Conservation (phyloP, 2,797 vertebrate genomes). For the Orestias chungarensis region DNA sequence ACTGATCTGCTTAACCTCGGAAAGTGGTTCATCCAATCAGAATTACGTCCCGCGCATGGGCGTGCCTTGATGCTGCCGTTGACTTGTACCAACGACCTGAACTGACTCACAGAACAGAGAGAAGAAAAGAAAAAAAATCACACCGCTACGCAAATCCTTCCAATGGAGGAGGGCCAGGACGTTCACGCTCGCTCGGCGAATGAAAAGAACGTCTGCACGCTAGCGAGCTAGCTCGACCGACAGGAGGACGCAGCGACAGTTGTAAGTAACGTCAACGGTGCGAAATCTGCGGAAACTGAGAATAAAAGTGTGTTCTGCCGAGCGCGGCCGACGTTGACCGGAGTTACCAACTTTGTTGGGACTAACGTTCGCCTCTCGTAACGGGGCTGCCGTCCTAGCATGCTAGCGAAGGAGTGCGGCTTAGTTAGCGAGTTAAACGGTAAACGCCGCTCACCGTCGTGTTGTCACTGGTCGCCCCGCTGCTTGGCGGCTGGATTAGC, state of each 20-base stretch:
- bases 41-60: constrained; percentile 25
- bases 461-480: constrained; percentile 18
- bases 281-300: constrained; percentile 10
- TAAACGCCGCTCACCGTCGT: constrained; percentile 3
- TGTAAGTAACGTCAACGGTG: constrained; percentile 64
- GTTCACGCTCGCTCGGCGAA: constrained; percentile 67
- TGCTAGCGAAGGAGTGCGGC: constrained; percentile 69
- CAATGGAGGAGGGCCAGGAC: constrained; percentile 76
- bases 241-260: constrained; percentile 63
- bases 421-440: constrained; percentile 34
- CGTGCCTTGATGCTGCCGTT: constrained; percentile 9
- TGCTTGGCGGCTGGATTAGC: background rate
- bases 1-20: constrained; percentile 49
- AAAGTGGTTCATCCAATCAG: constrained; percentile 46
- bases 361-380: constrained; percentile 51
- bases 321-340: constrained; percentile 28
- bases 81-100: constrained; percentile 62
- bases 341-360: constrained; percentile 60
- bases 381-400: constrained; percentile 54
- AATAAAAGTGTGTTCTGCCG: constrained; percentile 10
- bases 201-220: constrained; percentile 69
- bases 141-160: constrained; percentile 73
- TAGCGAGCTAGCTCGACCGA: constrained; percentile 65
- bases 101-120: constrained; percentile 56
- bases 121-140: constrained; percentile 53